phyloP scores from a whole-genome alignment of 1,140 invertebrate genomes.

The Tetragonula clypearis region DNA sequence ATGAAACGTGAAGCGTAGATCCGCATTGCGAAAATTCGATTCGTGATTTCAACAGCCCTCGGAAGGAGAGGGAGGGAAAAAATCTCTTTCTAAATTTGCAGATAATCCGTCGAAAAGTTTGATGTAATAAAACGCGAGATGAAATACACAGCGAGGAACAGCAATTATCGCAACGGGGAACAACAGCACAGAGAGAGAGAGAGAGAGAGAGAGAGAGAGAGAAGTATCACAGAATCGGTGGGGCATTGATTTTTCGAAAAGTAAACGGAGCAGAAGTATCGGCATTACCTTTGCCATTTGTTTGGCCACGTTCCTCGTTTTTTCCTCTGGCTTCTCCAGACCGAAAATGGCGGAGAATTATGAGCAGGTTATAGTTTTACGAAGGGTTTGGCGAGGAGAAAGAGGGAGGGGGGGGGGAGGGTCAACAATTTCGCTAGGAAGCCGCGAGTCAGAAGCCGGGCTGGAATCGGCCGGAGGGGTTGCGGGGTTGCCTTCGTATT shows the following conservation, averaged over 20 bases:
- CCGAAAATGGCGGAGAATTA: conserved; percentile 63
- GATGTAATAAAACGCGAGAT: no score
- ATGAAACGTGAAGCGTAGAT: no score
- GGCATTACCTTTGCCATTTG: conserved; percentile 26
- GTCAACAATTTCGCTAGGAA: conserved; percentile 65
- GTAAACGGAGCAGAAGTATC: conserved; percentile 47
- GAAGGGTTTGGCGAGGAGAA: background rate
- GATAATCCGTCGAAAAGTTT: background rate
- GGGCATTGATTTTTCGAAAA: conserved; percentile 32
- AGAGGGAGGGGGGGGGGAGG: background rate
- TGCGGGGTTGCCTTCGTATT: conserved; percentile 69
- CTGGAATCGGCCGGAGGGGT: conserved; percentile 11
- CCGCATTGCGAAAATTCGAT: no score
- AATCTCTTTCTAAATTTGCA: background rate
- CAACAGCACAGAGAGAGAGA: background rate
- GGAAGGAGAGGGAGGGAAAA: no score
- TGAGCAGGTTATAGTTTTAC: conserved; percentile 75
- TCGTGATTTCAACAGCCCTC: no score
- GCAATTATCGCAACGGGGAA: background rate
- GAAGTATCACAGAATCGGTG: background rate
- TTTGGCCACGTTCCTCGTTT: conserved; percentile 33
- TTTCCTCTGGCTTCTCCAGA: conserved; percentile 31
- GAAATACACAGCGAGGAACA: background rate
- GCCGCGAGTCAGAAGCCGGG: conserved; percentile 55
- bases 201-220: no score